Conservation (phyloP, 2,888 invertebrate species). For the Kuschelorhynchus macadamiae region DNA sequence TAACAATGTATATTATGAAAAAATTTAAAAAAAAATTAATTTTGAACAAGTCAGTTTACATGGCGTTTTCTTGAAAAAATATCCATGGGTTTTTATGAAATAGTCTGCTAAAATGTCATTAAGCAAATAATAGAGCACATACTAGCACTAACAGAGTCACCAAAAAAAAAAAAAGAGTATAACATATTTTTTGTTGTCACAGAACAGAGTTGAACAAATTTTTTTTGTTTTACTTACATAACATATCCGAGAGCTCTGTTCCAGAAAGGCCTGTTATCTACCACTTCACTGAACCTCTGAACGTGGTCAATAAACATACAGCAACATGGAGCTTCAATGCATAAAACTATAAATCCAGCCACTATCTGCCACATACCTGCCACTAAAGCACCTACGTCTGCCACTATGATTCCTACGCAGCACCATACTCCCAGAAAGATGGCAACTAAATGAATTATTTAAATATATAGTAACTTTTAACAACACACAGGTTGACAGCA, state of each 20-base stretch:
- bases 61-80: too few relatives aligned
- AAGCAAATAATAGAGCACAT: too few relatives aligned
- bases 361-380: conserved; percentile 90
- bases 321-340: conserved; percentile 97
- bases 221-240: conserved; percentile 81
- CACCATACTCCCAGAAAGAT: conserved; percentile 86
- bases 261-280: conserved; percentile 90
- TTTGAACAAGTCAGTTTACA: too few relatives aligned
- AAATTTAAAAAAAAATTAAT: too few relatives aligned
- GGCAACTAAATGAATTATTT: conserved; percentile 76
- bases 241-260: conserved; percentile 89
- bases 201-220: not conserved
- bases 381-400: conserved; percentile 77
- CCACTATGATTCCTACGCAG: conserved; percentile 77
- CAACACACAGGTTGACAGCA: too few relatives aligned
- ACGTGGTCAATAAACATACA: conserved; percentile 97
- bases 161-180: too few relatives aligned
- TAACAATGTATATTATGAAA: too few relatives aligned
- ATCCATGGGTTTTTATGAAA: too few relatives aligned
- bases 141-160: not conserved
- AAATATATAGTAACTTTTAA: not conserved
- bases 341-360: conserved; percentile 88
- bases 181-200: too few relatives aligned
- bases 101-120: too few relatives aligned
- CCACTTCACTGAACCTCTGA: conserved; percentile 85